Base-by-base conservation (phyloP, 2,888 invertebrate species). In the Lymantria dispar region DNA sequence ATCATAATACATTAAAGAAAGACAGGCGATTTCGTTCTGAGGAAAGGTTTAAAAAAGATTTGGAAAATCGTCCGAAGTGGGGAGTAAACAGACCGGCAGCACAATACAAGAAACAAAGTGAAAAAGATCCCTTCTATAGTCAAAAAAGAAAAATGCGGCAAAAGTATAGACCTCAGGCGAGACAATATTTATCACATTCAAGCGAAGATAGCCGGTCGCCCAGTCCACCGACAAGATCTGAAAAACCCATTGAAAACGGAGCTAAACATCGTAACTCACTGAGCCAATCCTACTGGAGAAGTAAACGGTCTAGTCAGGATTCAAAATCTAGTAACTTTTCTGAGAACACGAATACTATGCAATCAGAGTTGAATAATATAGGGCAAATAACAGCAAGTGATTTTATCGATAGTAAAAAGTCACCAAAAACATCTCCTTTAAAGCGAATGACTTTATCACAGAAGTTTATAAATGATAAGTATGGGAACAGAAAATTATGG, bases 31-130 rank as follows among this genome's bases (percentile, higher is more conserved):
- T 92, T 48, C 83, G 92, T 49, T 92, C 92, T 8, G 92, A 92
- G 59, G 92, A 93, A 68, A 80, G 92, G 51, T 89, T 78, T 51
- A 92, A 92, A 76, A 92, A 93, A 81, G 87, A 90, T 69, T 85
- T 94, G 68, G 93, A 93, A 74, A 93, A 93, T 78, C 91, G 96
- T 51, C 94, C 95, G 10, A 94, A 96, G 83, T 94, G 96, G 96
- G 94, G 95, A 40, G 95, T 94, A 1, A 95, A 95, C 68, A 91
- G 94, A 60, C 96, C 97, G 7, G 94, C 94, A 22, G 95, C 95
- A 9, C 95, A 96, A 68, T 97, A 97, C 74, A 93, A 97, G 54
- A 97, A 97, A 74, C 97, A 97, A 83, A 97, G 97, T 72, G 97
- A 97, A 78, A 96, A 97, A 71, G 97, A 97, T 87, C 96, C 96